Conservation (phyloP, 2,888 invertebrate genomes). For the Dynastes hyllus region DNA sequence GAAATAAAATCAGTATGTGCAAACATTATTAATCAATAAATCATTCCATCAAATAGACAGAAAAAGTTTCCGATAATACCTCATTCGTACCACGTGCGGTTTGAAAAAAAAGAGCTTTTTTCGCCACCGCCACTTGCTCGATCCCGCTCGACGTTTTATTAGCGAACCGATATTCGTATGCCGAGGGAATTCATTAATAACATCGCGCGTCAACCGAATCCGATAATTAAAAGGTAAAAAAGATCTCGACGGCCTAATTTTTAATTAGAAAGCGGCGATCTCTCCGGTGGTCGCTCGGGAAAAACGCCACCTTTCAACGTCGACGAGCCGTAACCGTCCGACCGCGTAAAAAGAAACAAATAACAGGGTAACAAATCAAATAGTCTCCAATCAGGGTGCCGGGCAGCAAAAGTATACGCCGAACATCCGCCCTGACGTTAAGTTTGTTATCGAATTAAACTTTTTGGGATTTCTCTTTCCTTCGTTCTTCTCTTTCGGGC, state of each 20-base stretch:
- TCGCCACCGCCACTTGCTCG: not conserved
- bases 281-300: slow-evolving; percentile 4
- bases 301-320: slow-evolving; percentile 11
- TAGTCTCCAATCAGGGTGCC: slow-evolving; percentile 41
- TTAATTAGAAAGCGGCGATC: slow-evolving; percentile 45
- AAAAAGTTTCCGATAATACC: not conserved
- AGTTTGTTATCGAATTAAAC: slow-evolving; percentile 46
- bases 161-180: slow-evolving; percentile 12
- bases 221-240: slow-evolving; percentile 47
- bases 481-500: not conserved
- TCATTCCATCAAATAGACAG: not conserved
- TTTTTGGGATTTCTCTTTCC: slow-evolving; percentile 22
- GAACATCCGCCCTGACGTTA: slow-evolving; percentile 22
- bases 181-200: slow-evolving; percentile 44
- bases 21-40: slow-evolving; percentile 6
- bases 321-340: slow-evolving; percentile 6
- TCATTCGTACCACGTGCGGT: not conserved
- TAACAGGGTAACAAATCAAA: slow-evolving; percentile 50
- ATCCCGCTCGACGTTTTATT: slow-evolving; percentile 29
- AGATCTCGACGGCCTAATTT: slow-evolving; percentile 45
- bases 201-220: slow-evolving; percentile 35
- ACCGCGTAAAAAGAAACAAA: slow-evolving; percentile 48
- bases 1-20: no score
- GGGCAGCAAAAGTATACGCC: not conserved
- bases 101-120: slow-evolving; percentile 1